Percentiles rank a stretch among this genome's conserved stretches.
phyloP scores from a whole-genome alignment of 2,113 vertebrate species.

The Leptobrachium leishanense region DNA sequence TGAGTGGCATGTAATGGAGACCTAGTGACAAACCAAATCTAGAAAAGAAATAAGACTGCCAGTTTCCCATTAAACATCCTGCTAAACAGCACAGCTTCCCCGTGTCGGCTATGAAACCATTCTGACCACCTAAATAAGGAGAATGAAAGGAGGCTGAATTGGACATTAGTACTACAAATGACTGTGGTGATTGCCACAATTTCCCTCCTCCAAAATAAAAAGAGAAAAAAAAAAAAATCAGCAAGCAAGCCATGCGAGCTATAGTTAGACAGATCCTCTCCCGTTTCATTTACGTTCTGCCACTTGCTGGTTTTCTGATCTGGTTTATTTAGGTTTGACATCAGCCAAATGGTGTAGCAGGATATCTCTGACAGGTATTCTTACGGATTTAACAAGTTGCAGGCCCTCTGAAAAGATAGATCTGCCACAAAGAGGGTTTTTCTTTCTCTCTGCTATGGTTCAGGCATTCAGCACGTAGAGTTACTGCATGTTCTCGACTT shows the following conservation, averaged over 20 bases:
- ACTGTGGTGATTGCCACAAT: conserved; percentile 87
- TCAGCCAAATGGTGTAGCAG: conserved; percentile 89
- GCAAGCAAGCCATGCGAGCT: conserved; percentile 73
- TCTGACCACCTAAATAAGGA: conserved; percentile 94
- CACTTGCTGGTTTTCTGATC: conserved; percentile 78
- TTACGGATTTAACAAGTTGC: conserved; percentile 90
- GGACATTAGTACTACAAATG: conserved; percentile 99
- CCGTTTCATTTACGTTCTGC: conserved; percentile 71
- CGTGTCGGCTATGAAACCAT: conserved; percentile 76
- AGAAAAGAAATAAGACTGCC: conserved; percentile 98
- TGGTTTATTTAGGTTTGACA: conserved; percentile 97
- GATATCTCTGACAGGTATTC: conserved; percentile 88
- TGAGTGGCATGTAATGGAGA: conserved; percentile 99
- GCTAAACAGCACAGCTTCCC: conserved; percentile 88
- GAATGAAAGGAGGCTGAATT: conserved; percentile 97
- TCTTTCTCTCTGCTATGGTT: neutral
- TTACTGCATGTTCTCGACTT: conserved; percentile 11
- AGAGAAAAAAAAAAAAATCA: conserved; percentile 76
- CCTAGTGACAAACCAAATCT: conserved; percentile 99
- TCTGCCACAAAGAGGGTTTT: conserved; percentile 62
- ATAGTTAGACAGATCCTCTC: conserved; percentile 65
- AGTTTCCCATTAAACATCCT: conserved; percentile 96
- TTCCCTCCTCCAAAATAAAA: conserved; percentile 66
- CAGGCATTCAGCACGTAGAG: neutral
- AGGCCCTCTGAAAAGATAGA: conserved; percentile 73